A percentile compares a stretch with the other conserved stretches of the same genome.
Evolutionary conservation across 92 coral and sea anemone genomes (phyloP).

Genomic region (Palythoa grandis): DNA sequence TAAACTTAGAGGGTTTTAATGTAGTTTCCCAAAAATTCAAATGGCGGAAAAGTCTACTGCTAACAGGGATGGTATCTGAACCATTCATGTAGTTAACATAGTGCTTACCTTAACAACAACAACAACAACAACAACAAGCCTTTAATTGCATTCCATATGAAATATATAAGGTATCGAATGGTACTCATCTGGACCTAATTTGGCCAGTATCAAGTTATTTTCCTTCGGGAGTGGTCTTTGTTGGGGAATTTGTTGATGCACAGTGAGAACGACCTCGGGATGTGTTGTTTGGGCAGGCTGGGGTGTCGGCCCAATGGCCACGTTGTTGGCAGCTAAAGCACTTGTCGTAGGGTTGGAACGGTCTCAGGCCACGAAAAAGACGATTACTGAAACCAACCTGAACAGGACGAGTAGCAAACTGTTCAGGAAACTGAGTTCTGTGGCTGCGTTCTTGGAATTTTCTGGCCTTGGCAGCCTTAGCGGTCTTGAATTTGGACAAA

Average conservation of each 20-base stretch:
- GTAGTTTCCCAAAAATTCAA: not conserved
- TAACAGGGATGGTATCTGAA: not conserved
- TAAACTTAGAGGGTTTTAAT: not conserved
- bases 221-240: not conserved
- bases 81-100: not conserved
- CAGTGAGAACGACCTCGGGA: not conserved
- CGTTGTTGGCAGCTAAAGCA: not conserved
- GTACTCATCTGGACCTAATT: not conserved
- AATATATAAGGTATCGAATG: not conserved
- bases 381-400: not conserved
- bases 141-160: too few relatives aligned
- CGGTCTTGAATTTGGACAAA: not conserved
- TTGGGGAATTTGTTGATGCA: not conserved
- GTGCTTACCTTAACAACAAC: not conserved
- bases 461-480: not conserved
- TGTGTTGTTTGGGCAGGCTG: not conserved
- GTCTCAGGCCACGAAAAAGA: not conserved
- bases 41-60: not conserved
- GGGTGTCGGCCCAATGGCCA: constrained; percentile 1
- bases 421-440: not conserved
- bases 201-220: not conserved
- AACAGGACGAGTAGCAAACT: not conserved
- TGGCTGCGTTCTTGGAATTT: not conserved
- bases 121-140: too few relatives aligned
- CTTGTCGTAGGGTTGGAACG: not conserved